A percentile compares a stretch with the other conserved stretches of the same genome.
These are phyloP conservation scores for Vidua chalybeata DNA, from an alignment of 2,113 vertebrate species.

Conservation along the genomic window DNA sequence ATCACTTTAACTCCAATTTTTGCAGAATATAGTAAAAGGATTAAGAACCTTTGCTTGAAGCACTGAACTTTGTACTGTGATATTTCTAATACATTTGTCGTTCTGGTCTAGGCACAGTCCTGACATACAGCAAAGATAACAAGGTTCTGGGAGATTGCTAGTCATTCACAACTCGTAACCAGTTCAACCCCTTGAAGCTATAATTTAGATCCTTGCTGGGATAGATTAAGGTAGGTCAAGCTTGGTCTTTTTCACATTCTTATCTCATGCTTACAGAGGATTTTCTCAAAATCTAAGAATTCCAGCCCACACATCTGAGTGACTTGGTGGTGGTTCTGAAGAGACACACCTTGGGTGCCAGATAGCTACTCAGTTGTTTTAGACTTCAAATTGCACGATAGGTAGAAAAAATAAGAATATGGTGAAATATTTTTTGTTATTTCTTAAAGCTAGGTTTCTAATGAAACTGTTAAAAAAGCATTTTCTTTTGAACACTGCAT, in stretches of 20 bases:
- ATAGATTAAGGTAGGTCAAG: background rate
- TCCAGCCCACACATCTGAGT: background rate
- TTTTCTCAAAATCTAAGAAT: slow-evolving; percentile 10
- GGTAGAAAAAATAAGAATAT: background rate
- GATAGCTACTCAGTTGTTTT: background rate
- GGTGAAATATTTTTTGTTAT: background rate
- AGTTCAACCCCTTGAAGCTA: background rate
- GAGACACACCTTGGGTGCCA: background rate
- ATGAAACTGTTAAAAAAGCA: background rate
- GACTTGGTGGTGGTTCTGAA: background rate
- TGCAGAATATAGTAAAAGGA: background rate
- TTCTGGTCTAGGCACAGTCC: background rate
- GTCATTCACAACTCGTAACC: background rate
- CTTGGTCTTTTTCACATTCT: background rate
- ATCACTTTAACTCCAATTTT: background rate
- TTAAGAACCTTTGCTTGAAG: background rate
- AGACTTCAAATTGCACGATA: background rate
- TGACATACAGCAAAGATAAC: background rate
- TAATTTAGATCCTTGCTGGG: slow-evolving; percentile 9
- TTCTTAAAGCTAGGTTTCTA: background rate
- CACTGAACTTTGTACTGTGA: background rate
- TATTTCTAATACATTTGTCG: background rate
- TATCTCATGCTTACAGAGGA: background rate
- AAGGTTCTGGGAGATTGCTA: background rate
- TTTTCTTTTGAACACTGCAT: background rate